Conservation (phyloP, 2,888 invertebrate genomes). For the Nomada lathburiana region DNA sequence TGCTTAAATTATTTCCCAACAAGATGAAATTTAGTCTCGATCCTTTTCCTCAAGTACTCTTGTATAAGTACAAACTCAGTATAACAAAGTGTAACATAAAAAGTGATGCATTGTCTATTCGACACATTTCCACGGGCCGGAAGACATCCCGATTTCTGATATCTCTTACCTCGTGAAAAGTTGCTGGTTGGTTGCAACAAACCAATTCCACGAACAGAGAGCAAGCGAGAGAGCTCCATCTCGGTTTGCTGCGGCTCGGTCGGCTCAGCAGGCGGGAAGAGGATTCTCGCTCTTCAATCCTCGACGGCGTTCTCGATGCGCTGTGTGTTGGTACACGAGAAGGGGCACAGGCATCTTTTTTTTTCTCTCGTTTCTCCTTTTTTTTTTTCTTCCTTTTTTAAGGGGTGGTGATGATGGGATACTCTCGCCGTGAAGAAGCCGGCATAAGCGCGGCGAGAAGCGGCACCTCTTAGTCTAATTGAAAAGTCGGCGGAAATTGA, state of each 20-base stretch:
- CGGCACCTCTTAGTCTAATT: conserved; percentile 84
- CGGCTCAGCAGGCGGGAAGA: conserved; percentile 50
- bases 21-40: not conserved
- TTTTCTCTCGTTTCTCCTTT: conserved; percentile 30
- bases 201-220: conserved; percentile 45
- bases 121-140: not conserved
- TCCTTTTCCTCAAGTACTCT: not conserved
- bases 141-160: conserved; percentile 22
- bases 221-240: conserved; percentile 34
- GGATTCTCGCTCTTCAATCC: conserved; percentile 76
- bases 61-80: not conserved
- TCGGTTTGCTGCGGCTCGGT: conserved; percentile 49
- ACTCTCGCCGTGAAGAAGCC: conserved; percentile 74
- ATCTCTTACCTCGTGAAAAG: not conserved
- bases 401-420: conserved; percentile 61
- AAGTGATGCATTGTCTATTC: not conserved
- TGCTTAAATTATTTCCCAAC: no score
- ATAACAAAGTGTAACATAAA: not conserved
- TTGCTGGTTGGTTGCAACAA: conserved; percentile 36
- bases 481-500: conserved; percentile 84
- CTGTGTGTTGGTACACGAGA: conserved; percentile 65
- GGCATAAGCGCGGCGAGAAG: conserved; percentile 68
- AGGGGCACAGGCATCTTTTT: conserved; percentile 36
- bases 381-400: conserved; percentile 41
- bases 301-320: conserved; percentile 75